These are phyloP conservation scores for Chrysomela aeneicollis DNA, from an alignment of 2,888 invertebrate species.

Conservation along the genomic window DNA sequence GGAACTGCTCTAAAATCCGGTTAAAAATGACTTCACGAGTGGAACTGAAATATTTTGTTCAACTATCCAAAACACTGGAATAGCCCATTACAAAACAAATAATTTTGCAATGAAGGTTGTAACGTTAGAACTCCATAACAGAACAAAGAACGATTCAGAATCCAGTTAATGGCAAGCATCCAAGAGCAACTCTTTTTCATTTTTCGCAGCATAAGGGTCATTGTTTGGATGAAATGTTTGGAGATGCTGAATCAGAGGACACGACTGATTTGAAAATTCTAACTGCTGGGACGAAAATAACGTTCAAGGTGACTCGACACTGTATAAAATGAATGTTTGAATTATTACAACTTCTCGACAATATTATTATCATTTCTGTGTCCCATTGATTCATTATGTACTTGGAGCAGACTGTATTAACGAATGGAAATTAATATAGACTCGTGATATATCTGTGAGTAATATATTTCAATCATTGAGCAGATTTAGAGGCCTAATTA, in stretches of 20 bases:
- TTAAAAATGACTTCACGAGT: neutral
- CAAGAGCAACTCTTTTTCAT: constrained; percentile 31
- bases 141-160: constrained; percentile 11
- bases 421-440: too few relatives aligned
- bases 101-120: neutral
- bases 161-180: constrained; percentile 30
- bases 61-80: neutral
- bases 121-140: neutral
- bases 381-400: neutral
- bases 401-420: neutral
- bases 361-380: neutral
- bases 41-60: too few relatives aligned
- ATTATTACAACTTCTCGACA: constrained; percentile 40
- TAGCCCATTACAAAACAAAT: neutral
- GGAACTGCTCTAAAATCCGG: too few relatives aligned
- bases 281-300: constrained; percentile 48
- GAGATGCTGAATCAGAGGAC: constrained; percentile 40
- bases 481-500: too few relatives aligned
- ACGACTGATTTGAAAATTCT: constrained; percentile 48
- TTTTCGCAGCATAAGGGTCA: constrained; percentile 39
- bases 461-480: too few relatives aligned
- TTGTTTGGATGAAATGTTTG: constrained; percentile 44
- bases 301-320: constrained; percentile 48
- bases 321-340: constrained; percentile 43
- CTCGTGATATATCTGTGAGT: too few relatives aligned